Percentiles rank a stretch among this genome's conserved stretches.
These are phyloP conservation scores for Rhamphomyia laevipes DNA, from an alignment of 2,888 invertebrate species.

Conservation along the genomic window DNA sequence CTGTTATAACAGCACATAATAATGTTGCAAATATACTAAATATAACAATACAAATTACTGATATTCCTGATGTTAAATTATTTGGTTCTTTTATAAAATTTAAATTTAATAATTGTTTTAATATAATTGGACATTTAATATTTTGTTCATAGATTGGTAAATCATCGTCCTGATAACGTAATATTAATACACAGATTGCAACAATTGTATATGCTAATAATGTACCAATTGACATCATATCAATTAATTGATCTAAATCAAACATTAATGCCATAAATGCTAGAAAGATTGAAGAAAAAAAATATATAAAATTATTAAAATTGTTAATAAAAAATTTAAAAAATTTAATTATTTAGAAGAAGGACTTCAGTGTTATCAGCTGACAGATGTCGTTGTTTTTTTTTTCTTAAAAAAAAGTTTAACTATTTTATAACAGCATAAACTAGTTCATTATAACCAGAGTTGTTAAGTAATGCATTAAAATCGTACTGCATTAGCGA, in stretches of 20 bases:
- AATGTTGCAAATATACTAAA: constrained; percentile 41
- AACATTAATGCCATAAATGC: constrained; percentile 80
- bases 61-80: constrained; percentile 49
- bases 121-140: constrained; percentile 27
- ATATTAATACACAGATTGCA: constrained; percentile 75
- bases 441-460: too few relatives aligned
- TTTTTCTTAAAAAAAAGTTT: too few relatives aligned
- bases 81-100: constrained; percentile 57
- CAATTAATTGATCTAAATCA: constrained; percentile 79
- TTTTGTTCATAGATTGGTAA: constrained; percentile 29
- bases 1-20: constrained; percentile 25
- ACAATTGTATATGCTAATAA: constrained; percentile 86
- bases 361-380: too few relatives aligned
- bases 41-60: constrained; percentile 46
- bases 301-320: not conserved
- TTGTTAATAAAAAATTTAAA: not conserved
- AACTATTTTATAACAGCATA: too few relatives aligned
- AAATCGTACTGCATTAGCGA: too few relatives aligned
- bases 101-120: constrained; percentile 57
- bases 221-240: constrained; percentile 94
- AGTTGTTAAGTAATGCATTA: too few relatives aligned
- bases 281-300: constrained; percentile 25
- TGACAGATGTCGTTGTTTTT: too few relatives aligned
- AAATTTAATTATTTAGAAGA: too few relatives aligned
- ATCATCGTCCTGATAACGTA: constrained; percentile 52